Evolutionary conservation across 1,140 invertebrate species (phyloP).

Genomic region (Plodia interpunctella): DNA sequence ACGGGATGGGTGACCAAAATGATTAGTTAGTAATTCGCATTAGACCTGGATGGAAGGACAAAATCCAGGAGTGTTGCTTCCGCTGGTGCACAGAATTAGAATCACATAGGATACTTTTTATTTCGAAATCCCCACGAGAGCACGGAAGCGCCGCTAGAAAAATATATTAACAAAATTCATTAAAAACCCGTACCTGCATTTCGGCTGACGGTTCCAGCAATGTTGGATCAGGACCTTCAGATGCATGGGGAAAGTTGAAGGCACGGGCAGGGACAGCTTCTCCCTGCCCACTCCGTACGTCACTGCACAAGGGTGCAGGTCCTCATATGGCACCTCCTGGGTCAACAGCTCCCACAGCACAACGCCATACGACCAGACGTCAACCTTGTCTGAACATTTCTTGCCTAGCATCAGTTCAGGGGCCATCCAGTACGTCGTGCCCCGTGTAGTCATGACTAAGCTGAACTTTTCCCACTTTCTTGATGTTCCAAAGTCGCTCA

Average conservation of each 20-base stretch:
- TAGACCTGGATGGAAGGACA: no score
- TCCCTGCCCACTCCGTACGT: constrained; percentile 98
- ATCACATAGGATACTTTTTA: no score
- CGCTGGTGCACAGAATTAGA: no score
- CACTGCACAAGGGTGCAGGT: constrained; percentile 96
- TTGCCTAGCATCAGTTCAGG: constrained; percentile 98
- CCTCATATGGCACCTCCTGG: constrained; percentile 95
- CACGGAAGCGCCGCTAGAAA: no score
- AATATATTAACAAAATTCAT: not conserved
- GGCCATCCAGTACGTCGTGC: constrained; percentile 99
- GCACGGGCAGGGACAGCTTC: constrained; percentile 90
- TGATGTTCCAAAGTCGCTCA: constrained; percentile 98
- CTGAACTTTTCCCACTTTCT: constrained; percentile 96
- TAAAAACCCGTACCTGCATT: constrained; percentile 85
- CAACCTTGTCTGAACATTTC: constrained; percentile 97
- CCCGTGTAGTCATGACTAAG: constrained; percentile 98
- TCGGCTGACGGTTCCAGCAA: constrained; percentile 94
- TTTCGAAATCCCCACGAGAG: no score
- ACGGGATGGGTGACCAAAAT: no score
- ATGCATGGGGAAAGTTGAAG: constrained; percentile 91
- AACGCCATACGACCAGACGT: constrained; percentile 98
- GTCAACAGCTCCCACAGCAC: constrained; percentile 98
- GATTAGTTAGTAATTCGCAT: no score
- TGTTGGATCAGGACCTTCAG: constrained; percentile 91
- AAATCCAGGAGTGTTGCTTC: no score